Evolutionary conservation across 2,888 invertebrate genomes (phyloP).

Genomic region (Pseudococcus jackbeardsleyi): DNA sequence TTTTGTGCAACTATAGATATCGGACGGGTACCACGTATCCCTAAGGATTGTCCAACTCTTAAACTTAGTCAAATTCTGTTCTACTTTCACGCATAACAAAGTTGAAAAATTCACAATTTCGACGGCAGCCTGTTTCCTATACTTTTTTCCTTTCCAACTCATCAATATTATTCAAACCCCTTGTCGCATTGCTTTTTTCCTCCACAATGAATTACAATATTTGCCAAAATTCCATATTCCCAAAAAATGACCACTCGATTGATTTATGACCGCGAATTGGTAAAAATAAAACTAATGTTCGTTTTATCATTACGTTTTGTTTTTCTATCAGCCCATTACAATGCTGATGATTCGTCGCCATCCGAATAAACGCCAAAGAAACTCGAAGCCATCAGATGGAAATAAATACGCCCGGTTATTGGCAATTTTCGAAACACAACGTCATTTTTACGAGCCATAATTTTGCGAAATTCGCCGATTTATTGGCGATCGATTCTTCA

Average conservation of each 20-base stretch:
- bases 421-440: constrained; percentile 41
- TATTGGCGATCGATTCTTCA: constrained; percentile 43
- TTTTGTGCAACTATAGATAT: neutral
- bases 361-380: neutral
- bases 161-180: neutral
- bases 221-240: neutral
- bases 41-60: constrained; percentile 9
- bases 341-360: neutral
- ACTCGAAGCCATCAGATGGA: constrained; percentile 9
- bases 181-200: neutral
- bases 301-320: neutral
- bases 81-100: neutral
- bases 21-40: neutral
- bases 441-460: constrained; percentile 36
- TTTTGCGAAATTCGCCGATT: constrained; percentile 31
- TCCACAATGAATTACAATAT: neutral
- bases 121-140: neutral
- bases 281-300: neutral
- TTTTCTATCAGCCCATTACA: neutral
- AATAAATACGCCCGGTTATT: constrained; percentile 32
- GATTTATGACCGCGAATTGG: neutral
- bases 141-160: neutral
- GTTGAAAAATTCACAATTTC: neutral
- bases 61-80: constrained; percentile 25
- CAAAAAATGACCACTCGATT: neutral